Base-by-base conservation (phyloP, 2,113 vertebrate genomes). In the Campylomormyrus numenius region DNA sequence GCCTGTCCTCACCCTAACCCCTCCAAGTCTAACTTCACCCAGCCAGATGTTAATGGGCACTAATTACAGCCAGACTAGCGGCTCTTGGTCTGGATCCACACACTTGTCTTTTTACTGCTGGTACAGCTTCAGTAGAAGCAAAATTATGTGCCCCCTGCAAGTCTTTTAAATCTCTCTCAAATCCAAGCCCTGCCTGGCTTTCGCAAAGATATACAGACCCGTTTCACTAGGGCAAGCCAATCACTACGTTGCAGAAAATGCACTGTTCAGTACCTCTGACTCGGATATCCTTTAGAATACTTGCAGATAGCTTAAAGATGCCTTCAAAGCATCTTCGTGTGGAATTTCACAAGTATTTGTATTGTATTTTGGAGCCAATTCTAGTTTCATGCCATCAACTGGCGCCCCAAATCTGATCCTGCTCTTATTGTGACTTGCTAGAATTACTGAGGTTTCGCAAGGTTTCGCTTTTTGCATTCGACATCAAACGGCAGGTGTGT, bases 41-140 rank as follows among this genome's bases (percentile, higher is more conserved):
- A 45, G 87, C 49, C 90, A 88, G 80, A 52, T 85, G 90, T 91
- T 90, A 91, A 90, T 90, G 84, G 48, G 48, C 31, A 46, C 88
- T 91, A 91, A 90, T 90, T 89, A 66, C 91, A 74, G 62, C 27
- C n/a, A 62, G 80, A 89, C 87, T 89, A 56, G 88, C 83, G 87
- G 9, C 84, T 91, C 66, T 89, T 53, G 85, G 86, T 39, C 85
- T 89, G 58, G 89, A 90, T 80, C 89, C 70, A 88, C 80, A 85
- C 74, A 90, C 87, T 74, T 87, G 58, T 87, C 88, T 89, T 39
- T 58, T 88, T 88, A 85, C 9, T 58, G 35, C 27, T 31, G 21
- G 24, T 19, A 5, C 17, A 52, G 45, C 17, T 49, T 52, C 27
- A 87, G 4, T 11, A 87, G 50, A 53, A 56, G 46, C 10, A 87